Evolutionary conservation across 2,113 vertebrate genomes (phyloP), one percentile per base, ranked within the genome.

Genomic region (Galbula dea): DNA sequence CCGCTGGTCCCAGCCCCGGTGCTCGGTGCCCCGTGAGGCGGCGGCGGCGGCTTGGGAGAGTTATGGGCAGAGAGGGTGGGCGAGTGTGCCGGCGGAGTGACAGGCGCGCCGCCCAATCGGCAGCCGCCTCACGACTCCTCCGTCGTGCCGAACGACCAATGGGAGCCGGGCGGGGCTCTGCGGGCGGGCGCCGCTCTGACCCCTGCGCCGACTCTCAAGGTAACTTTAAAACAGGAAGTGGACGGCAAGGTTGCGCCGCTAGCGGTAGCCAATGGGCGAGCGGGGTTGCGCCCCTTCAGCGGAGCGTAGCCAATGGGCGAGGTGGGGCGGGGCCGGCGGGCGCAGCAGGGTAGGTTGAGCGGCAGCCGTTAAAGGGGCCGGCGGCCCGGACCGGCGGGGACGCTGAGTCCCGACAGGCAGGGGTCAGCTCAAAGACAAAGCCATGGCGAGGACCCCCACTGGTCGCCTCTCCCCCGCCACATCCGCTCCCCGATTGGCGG

Each of bases 151-250:
- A 27, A 51, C 83, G 80, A 72, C 94, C 95, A 96, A 95, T 97
- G 52, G 88, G 88, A 93, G 88, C 79, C 41, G 57, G 39, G 36
- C 75, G 90, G 82, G 85, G 34, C 58, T 49, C 34, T 37, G 59
- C 59, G 55, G 73, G 30, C 79, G 91, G 76, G 89, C 69, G 94
- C 89, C 81, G 72, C 97, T 97, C 98, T 99, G 99, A 99, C 99
- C 99, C 99, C 98, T 99, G 99, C 98, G 98, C 98, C 98, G 98
- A 98, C 98, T 98, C 99, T 99, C 99, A 99, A 99, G 99, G 99
- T 99, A 99, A 99, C 99, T 99, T 98, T 98, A 98, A 98, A 99
- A 98, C 99, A 98, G 99, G 99, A 99, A 99, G 99, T 98, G 98
- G 98, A 88, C 95, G 93, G 96, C 77, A 96, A 94, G 96, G 97